Evolutionary conservation across 2,888 invertebrate species (phyloP).

Genomic region (Actias luna): DNA sequence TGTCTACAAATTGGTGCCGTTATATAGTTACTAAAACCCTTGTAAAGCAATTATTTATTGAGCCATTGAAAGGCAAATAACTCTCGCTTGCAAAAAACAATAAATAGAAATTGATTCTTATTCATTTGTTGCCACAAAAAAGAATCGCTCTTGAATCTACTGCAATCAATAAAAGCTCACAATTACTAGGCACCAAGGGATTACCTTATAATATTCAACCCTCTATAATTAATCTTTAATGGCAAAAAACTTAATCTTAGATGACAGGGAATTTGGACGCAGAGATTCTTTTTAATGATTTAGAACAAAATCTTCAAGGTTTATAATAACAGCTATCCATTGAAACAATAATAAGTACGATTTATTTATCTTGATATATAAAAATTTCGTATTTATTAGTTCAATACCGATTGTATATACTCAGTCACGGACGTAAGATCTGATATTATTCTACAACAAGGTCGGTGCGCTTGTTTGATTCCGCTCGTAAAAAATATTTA

Average conservation of each 20-base stretch:
- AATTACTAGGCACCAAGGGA: background rate
- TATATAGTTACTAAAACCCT: slow-evolving; percentile 6
- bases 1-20: background rate
- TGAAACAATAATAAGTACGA: background rate
- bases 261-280: background rate
- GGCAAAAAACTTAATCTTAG: background rate
- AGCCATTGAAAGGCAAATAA: background rate
- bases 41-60: slow-evolving; percentile 7
- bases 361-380: slow-evolving; percentile 1
- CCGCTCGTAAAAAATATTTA: slow-evolving; percentile 32
- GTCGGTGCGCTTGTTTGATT: slow-evolving; percentile 44
- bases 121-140: background rate
- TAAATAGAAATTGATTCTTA: background rate
- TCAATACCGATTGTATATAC: slow-evolving; percentile 14
- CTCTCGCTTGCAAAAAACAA: background rate
- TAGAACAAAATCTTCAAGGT: background rate
- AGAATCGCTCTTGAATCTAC: background rate
- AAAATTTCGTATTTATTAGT: slow-evolving; percentile 9
- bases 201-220: too few species aligned
- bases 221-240: too few species aligned
- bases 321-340: background rate
- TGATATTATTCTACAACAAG: slow-evolving; percentile 40
- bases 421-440: slow-evolving; percentile 36
- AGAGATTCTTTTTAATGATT: background rate
- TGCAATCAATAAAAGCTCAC: background rate